Base-by-base conservation (phyloP, 1,140 invertebrate species). In the Heterodera schachtii region DNA sequence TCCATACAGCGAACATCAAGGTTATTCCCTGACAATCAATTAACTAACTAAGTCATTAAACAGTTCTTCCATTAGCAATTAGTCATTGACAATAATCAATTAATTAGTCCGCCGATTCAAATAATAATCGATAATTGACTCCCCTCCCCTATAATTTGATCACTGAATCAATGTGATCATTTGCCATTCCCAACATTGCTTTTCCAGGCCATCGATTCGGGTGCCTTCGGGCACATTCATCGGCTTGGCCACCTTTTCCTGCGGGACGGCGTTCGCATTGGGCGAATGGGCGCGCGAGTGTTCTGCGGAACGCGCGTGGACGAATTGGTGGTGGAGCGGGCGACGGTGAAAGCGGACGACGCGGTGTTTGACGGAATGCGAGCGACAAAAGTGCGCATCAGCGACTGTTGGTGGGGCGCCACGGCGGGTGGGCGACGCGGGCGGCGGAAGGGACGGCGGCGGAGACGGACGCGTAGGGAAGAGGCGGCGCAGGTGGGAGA, bases 321-420 rank as follows among this genome's bases (percentile, higher is more conserved):
- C 41, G 84, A 84, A 71, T 49, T 84, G 46, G 76, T 84, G 16
- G 81, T 84, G 71, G 79, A 71, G 44, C 16, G 60, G 31, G 75
- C 69, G 69, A 13, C 44, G 31, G 31, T 71, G 8, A 71, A 46
- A 41, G 69, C 69, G 41, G 69, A 71, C 31, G 41, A 8, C n/a
- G 41, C 9, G 4, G 43, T 75, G n/a, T 64, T 84, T 19, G 44
- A 5, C 3, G 83, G 83, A 13, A 11, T 84, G 21, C 41, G 31
- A 19, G 80, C 83, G 43, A n/a, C 81, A 31, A 44, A 67, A 19
- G 81, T 84, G 69, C 85, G 85, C 49, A 64, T 84, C 43, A 21
- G 73, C 43, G 47, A 84, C 47, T 52, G 47, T 21, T 85, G 85
- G 71, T 85, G 83, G 84, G 69, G 80, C 41, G 66, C 31, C 31